Evolutionary conservation across 1,140 invertebrate species (phyloP).

Genomic region (Cheumatopsyche charites): DNA sequence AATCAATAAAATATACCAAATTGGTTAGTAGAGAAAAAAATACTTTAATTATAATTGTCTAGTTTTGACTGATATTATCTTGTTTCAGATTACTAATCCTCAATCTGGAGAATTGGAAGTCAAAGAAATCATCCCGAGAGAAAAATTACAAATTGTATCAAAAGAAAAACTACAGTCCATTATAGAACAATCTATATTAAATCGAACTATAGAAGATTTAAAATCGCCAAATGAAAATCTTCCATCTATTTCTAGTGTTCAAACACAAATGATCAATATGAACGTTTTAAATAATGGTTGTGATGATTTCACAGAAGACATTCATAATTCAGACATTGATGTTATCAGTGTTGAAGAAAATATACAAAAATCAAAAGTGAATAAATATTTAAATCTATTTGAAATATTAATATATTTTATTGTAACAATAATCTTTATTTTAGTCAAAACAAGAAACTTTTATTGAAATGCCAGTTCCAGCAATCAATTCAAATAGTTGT

Average conservation of each 20-base stretch:
- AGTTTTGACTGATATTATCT: background rate
- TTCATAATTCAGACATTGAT: background rate
- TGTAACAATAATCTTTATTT: too few relatives aligned
- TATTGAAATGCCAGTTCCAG: too few relatives aligned
- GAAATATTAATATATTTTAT: too few relatives aligned
- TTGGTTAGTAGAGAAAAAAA: conserved; percentile 30
- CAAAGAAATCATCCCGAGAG: conserved; percentile 44
- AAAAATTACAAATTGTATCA: conserved; percentile 41
- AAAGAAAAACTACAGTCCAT: conserved; percentile 41
- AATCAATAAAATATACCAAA: conserved; percentile 45
- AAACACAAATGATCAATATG: background rate
- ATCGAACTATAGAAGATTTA: conserved; percentile 17
- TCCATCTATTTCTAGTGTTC: background rate
- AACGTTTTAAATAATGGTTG: background rate
- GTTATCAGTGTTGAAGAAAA: conserved; percentile 14
- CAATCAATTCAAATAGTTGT: background rate
- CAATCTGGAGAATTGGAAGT: conserved; percentile 45
- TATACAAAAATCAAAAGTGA: background rate
- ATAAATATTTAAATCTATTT: too few relatives aligned
- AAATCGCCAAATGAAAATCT: too few relatives aligned
- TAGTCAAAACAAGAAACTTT: too few relatives aligned
- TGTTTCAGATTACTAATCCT: conserved; percentile 44
- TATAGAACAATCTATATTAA: conserved; percentile 37
- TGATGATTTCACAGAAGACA: background rate
- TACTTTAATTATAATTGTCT: too few relatives aligned